These are phyloP conservation scores for Saccostrea cuccullata DNA, from an alignment of 1,140 invertebrate species.

Conservation along the genomic window DNA sequence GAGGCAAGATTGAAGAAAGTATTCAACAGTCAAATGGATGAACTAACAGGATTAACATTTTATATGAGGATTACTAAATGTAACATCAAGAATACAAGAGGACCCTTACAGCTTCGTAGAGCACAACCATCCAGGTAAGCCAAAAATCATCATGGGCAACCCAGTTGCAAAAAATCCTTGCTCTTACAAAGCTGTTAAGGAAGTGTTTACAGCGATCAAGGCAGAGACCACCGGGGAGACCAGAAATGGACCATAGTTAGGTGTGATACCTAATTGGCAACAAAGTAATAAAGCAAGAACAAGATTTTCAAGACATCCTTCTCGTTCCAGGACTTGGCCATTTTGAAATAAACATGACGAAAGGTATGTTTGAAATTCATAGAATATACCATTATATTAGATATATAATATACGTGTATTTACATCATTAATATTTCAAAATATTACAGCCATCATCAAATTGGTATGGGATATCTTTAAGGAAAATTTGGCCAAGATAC, in stretches of 20 bases:
- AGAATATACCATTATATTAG: neutral
- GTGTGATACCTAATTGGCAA: slow-evolving; percentile 46
- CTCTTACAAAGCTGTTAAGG: slow-evolving; percentile 37
- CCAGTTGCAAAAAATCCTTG: slow-evolving; percentile 28
- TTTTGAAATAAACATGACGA: slow-evolving; percentile 48
- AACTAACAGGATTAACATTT: neutral
- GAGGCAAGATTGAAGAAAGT: neutral
- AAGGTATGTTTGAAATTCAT: neutral
- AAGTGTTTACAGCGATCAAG: neutral
- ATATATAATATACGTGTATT: neutral
- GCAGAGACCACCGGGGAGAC: neutral
- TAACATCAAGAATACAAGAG: neutral
- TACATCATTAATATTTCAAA: neutral
- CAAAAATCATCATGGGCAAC: slow-evolving; percentile 26
- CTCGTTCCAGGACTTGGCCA: slow-evolving; percentile 38
- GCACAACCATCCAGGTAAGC: too few species aligned
- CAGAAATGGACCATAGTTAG: slow-evolving; percentile 32
- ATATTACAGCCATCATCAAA: slow-evolving; percentile 28
- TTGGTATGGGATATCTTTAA: slow-evolving; percentile 32
- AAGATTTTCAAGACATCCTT: slow-evolving; percentile 1
- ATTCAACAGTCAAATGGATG: neutral
- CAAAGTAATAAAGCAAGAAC: neutral
- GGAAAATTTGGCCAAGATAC: slow-evolving; percentile 31
- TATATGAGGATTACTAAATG: neutral
- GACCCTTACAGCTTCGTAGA: neutral